Percentiles rank a stretch among this genome's conserved stretches.
Evolutionary conservation across 2,888 invertebrate species (phyloP).

Genomic region (Agonopterix alstromeriana): DNA sequence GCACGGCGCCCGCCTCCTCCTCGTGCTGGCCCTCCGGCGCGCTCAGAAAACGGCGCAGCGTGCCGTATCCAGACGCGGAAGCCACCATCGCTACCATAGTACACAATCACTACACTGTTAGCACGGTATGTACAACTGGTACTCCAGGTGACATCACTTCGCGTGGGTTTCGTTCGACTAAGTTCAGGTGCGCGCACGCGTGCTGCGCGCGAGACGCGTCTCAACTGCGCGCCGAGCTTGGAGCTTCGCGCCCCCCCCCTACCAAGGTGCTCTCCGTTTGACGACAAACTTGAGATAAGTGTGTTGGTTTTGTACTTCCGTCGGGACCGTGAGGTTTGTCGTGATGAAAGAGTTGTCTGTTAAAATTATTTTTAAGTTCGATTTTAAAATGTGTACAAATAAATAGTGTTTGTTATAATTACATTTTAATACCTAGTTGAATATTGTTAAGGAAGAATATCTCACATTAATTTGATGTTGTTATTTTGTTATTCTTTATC

Average conservation of each 20-base stretch:
- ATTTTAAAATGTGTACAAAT: too few species aligned
- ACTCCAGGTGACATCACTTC: slow-evolving; percentile 56
- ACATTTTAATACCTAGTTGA: too few species aligned
- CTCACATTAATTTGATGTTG: too few species aligned
- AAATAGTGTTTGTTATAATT: too few species aligned
- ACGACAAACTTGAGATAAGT: slow-evolving; percentile 39
- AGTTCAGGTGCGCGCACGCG: slow-evolving; percentile 40
- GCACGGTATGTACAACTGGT: slow-evolving; percentile 25
- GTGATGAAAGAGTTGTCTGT: not conserved
- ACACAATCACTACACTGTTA: slow-evolving; percentile 31
- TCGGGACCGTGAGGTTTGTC: slow-evolving; percentile 6
- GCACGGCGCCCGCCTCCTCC: slow-evolving; percentile 36
- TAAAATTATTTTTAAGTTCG: too few species aligned
- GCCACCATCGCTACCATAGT: slow-evolving; percentile 73
- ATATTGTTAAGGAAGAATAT: too few species aligned
- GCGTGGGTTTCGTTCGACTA: slow-evolving; percentile 33
- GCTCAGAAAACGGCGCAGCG: slow-evolving; percentile 69
- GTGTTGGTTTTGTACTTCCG: slow-evolving; percentile 35
- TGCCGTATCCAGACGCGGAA: slow-evolving; percentile 71
- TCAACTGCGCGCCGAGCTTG: slow-evolving; percentile 36
- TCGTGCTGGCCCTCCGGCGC: slow-evolving; percentile 60
- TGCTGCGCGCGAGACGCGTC: slow-evolving; percentile 56
- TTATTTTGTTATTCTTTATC: too few species aligned
- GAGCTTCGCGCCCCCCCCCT: slow-evolving; percentile 36
- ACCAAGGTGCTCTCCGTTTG: slow-evolving; percentile 24